These are phyloP conservation scores for Calephelis perditalis DNA, from an alignment of 2,888 invertebrate species.

Conservation along the genomic window DNA sequence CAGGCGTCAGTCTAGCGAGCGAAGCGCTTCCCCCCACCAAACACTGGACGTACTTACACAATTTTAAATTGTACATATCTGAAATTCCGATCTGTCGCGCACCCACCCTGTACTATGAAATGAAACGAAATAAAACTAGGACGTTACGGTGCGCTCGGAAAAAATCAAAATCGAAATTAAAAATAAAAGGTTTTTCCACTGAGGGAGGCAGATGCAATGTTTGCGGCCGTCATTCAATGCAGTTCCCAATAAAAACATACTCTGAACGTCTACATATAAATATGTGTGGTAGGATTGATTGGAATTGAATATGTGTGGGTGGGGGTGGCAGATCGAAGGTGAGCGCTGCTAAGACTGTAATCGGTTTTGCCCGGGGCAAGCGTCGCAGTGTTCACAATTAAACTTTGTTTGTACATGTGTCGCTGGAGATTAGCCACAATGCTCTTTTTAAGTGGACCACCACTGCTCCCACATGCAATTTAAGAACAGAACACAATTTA, in stretches of 20 bases:
- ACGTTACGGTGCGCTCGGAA: conserved; percentile 67
- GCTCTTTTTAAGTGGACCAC: conserved; percentile 74
- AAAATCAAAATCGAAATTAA: conserved; percentile 78
- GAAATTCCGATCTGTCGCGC: conserved; percentile 78
- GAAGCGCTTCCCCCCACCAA: conserved; percentile 42
- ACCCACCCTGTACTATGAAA: conserved; percentile 76
- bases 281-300: conserved; percentile 74
- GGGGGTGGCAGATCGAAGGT: conserved; percentile 64
- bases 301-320: conserved; percentile 74
- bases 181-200: conserved; percentile 69
- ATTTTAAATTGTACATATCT: conserved; percentile 79
- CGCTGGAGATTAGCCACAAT: conserved; percentile 75
- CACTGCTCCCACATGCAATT: conserved; percentile 67
- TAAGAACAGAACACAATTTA: conserved; percentile 62
- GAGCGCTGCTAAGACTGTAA: conserved; percentile 75
- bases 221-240: conserved; percentile 75
- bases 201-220: conserved; percentile 72
- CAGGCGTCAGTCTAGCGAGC: conserved; percentile 75
- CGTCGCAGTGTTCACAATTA: conserved; percentile 64
- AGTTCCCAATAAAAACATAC: conserved; percentile 74
- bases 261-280: conserved; percentile 67
- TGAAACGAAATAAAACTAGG: conserved; percentile 77
- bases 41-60: conserved; percentile 76
- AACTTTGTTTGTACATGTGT: conserved; percentile 78
- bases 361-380: conserved; percentile 70